Percentiles rank a stretch among this genome's conserved stretches.
Evolutionary conservation across 2,888 invertebrate species (phyloP).

Genomic region (Didymodactylos carnosus): DNA sequence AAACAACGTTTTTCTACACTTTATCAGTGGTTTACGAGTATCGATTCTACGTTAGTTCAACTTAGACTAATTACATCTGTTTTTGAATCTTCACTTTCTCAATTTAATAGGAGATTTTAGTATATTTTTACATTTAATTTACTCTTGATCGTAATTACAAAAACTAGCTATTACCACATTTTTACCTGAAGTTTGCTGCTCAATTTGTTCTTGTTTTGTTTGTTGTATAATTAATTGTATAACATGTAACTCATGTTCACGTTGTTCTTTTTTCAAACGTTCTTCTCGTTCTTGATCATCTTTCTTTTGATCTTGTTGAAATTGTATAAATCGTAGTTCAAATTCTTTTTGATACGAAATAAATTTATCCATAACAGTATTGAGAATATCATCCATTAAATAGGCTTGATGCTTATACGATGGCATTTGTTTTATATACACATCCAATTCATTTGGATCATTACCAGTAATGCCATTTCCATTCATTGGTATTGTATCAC

Average conservation of each 20-base stretch:
- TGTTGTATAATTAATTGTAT: neutral
- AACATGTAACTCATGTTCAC: neutral
- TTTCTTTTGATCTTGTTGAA: neutral
- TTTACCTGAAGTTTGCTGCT: no score
- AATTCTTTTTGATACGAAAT: neutral
- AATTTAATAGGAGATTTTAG: neutral
- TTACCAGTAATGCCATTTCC: no score
- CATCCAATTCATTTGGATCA: neutral
- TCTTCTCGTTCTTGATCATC: neutral
- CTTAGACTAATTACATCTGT: no score
- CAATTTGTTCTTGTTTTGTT: neutral
- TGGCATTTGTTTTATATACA: neutral
- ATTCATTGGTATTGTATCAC: no score
- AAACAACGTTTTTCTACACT: no score
- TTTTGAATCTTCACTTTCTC: no score
- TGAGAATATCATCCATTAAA: neutral
- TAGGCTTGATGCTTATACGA: neutral
- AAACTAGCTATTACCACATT: no score
- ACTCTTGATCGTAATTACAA: neutral
- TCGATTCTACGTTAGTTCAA: no score
- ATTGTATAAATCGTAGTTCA: neutral
- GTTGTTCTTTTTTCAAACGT: neutral
- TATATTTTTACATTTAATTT: neutral
- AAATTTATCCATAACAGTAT: neutral
- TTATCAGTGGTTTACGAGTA: no score